Evolutionary conservation across 1,140 invertebrate species (phyloP).

Genomic region (Pemphigus obesinymphae): DNA sequence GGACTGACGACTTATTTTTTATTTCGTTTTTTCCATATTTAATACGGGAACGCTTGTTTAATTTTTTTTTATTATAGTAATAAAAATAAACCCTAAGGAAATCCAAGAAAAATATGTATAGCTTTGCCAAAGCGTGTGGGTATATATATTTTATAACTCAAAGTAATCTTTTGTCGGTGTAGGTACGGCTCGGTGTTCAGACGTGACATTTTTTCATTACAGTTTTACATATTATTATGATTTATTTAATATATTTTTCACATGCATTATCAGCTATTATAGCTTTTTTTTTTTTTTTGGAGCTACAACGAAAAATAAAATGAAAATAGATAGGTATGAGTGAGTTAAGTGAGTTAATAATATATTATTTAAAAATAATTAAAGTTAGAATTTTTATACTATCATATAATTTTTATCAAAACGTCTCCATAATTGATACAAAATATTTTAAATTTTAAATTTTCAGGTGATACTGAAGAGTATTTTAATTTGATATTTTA

Average conservation of each 20-base stretch:
- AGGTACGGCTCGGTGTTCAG: background rate
- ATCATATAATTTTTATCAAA: background rate
- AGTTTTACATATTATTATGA: background rate
- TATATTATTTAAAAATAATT: background rate
- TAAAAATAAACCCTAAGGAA: background rate
- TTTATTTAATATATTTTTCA: background rate
- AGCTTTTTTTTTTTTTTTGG: no score
- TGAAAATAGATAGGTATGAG: no score
- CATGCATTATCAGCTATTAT: no score
- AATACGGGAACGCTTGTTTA: background rate
- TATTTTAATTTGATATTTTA: no score
- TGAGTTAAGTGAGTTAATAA: no score
- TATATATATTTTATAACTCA: background rate
- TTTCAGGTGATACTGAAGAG: no score
- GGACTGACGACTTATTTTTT: no score
- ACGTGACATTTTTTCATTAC: conserved; percentile 1
- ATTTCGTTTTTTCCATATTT: background rate
- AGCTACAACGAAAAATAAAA: no score
- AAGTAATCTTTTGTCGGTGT: background rate
- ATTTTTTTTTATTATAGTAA: background rate
- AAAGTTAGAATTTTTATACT: background rate
- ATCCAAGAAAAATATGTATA: background rate
- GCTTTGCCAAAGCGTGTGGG: background rate
- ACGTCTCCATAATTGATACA: no score
- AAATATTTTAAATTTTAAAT: no score